Base-by-base conservation (phyloP, 2,113 vertebrate genomes). In the Rhagologus leucostigma region DNA sequence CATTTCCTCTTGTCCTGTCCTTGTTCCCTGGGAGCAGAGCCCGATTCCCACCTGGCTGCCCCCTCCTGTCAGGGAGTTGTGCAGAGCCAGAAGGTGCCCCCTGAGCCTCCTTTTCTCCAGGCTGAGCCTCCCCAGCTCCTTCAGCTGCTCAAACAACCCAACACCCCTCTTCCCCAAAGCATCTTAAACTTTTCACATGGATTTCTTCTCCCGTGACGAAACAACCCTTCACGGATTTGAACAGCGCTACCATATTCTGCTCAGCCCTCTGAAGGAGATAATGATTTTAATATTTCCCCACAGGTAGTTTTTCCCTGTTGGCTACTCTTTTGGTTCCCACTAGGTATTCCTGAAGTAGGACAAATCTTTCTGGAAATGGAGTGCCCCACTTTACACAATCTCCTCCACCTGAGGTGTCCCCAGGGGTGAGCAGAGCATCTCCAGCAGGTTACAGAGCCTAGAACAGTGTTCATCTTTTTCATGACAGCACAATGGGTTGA, bases 351-450 rank as follows among this genome's bases (percentile, higher is more conserved):
- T 55, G 74, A 96, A 95, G 21, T 82, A 93, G 92, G 90, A 46
- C 87, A 84, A 91, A 44, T 26, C 81, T 63, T 50, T 71, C 56
- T 84, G 77, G 74, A 94, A 93, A 78, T 33, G n/a, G 26, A 87
- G 35, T 96, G 90, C 10, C 74, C 96, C 93, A 91, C 60, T 96
- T 96, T 41, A 22, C 8, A 50, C 13, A 16, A 33, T 87, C 50
- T 78, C 33, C 52, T 92, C 35, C 3, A 2, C 77, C n/a, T 0
- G 4, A 91, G 64, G 16, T 4, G 50, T n/a, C 70, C 87, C 87
- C 74, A 59, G 60, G 73, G 33, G 47, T 12, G 73, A 75, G 73
- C 47, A 82, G 14, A 84, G 14, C 41, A 35, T 69, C 3, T 1
- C 50, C 74, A 42, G 33, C 47, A 91, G 77, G 81, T 84, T 67